Conservation (phyloP, 2,113 vertebrate species). For the Lophura nycthemera region DNA sequence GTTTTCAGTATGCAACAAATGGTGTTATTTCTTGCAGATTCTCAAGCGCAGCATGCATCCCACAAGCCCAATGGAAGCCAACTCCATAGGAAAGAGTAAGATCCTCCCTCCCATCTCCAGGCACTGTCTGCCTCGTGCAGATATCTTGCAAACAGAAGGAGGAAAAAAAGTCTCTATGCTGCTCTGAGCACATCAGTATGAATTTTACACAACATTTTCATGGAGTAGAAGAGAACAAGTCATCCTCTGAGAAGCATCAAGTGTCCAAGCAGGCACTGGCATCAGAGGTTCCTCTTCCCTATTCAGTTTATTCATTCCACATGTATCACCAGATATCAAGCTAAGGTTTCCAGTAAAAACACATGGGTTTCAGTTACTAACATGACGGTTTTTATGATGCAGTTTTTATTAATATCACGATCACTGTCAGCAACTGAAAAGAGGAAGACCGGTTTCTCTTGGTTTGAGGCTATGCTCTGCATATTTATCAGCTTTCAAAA, state of each 20-base stretch:
- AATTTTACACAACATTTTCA: neutral
- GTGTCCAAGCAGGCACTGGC: neutral
- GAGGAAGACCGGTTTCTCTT: neutral
- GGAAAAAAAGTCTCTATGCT: neutral
- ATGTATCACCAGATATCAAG: neutral
- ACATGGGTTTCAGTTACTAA: neutral
- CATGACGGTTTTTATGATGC: accelerated
- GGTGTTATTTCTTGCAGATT: neutral
- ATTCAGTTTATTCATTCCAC: neutral
- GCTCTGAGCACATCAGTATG: neutral
- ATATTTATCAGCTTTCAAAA: neutral
- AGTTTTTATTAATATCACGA: neutral
- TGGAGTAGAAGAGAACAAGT: accelerated
- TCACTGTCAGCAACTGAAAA: neutral
- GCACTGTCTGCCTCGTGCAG: neutral
- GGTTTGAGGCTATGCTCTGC: neutral
- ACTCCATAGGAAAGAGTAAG: neutral
- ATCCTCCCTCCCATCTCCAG: neutral
- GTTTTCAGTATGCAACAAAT: neutral
- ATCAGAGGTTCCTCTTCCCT: neutral
- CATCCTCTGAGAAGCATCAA: accelerated
- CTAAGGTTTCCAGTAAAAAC: neutral
- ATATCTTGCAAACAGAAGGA: neutral
- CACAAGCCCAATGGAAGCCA: neutral
- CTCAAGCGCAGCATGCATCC: neutral